These are phyloP conservation scores for Arremon aurantiirostris DNA, from an alignment of 2,797 vertebrate species.

Conservation along the genomic window DNA sequence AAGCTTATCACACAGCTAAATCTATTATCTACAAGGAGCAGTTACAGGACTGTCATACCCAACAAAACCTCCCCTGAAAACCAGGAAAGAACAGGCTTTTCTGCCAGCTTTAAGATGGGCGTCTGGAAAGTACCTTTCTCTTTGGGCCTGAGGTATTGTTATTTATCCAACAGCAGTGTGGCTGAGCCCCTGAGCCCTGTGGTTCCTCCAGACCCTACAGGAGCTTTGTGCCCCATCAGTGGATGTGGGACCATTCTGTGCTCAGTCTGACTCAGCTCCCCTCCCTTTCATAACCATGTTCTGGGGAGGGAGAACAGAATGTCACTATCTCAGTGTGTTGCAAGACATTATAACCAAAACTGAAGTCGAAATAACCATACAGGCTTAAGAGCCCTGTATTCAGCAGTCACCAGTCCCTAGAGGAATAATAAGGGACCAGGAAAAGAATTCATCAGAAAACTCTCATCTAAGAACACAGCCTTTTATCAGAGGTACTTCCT, in stretches of 20 bases:
- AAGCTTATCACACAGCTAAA: neutral
- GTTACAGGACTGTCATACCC: neutral
- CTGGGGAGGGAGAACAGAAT: neutral
- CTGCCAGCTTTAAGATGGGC: neutral
- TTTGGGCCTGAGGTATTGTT: neutral
- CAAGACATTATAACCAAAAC: neutral
- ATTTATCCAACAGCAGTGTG: neutral
- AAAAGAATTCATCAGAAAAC: neutral
- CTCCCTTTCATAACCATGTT: neutral
- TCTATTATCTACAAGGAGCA: neutral
- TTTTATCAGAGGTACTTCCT: neutral
- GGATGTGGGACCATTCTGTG: neutral
- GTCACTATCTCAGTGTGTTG: neutral
- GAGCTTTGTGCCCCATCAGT: neutral
- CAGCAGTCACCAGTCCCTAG: neutral
- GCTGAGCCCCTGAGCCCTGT: neutral
- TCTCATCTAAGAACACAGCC: neutral
- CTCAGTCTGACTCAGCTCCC: accelerated
- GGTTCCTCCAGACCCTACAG: neutral
- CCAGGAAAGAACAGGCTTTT: neutral
- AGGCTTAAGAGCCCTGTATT: neutral
- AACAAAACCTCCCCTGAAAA: slow-evolving; percentile 16
- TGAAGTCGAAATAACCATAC: neutral
- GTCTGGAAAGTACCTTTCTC: neutral
- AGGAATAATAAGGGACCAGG: neutral